Percentiles rank a stretch among this genome's conserved stretches.
Conservation (phyloP, 2,113 vertebrate species). For the Aldabrachelys gigantea region DNA sequence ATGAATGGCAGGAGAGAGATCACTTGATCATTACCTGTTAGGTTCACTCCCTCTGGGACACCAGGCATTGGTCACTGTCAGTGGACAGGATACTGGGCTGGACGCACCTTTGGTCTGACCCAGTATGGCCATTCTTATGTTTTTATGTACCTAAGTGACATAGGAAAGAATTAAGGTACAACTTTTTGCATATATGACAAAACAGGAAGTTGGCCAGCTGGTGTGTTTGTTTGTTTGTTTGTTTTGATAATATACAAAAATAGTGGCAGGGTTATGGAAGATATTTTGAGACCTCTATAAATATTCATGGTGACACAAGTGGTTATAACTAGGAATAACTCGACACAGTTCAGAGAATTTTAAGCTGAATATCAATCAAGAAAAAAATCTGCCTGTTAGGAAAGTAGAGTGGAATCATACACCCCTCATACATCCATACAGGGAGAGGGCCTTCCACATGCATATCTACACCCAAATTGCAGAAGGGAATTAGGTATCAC, state of each 20-base stretch:
- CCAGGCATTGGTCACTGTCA: too few relatives aligned
- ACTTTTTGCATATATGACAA: not conserved
- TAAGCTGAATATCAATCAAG: not conserved
- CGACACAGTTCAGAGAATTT: not conserved
- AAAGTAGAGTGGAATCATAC: not conserved
- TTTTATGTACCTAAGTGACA: too few relatives aligned
- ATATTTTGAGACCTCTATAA: not conserved
- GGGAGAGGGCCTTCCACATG: not conserved
- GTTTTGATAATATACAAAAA: not conserved
- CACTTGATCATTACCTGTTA: too few relatives aligned
- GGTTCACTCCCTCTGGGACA: too few relatives aligned
- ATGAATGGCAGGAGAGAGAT: too few relatives aligned
- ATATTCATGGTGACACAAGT: not conserved
- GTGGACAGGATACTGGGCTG: too few relatives aligned
- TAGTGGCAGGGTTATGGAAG: not conserved
- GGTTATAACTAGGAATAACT: not conserved
- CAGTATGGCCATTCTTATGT: too few relatives aligned
- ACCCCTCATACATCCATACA: not conserved
- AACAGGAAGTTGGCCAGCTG: not conserved
- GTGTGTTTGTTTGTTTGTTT: too few relatives aligned
- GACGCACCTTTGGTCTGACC: too few relatives aligned
- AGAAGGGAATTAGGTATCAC: not conserved
- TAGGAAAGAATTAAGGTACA: not conserved
- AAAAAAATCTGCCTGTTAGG: not conserved
- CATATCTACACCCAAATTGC: not conserved